phyloP scores from a whole-genome alignment of 2,888 invertebrate species.

The Leucophenga maculata region DNA sequence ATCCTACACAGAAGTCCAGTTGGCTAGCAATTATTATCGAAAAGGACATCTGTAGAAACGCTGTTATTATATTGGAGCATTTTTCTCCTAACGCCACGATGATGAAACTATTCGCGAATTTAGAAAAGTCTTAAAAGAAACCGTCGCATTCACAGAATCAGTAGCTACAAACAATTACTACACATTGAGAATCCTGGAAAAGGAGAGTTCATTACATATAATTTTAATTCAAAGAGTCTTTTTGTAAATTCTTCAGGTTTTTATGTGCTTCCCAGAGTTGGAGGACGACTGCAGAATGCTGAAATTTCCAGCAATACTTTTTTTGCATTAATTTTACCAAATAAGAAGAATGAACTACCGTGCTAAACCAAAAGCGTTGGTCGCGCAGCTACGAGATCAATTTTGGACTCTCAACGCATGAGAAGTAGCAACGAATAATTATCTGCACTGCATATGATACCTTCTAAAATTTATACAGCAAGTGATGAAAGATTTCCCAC shows the following conservation, averaged over 20 bases:
- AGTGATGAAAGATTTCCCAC: too few relatives aligned
- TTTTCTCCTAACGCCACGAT: conserved; percentile 9
- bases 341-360: conserved; percentile 6
- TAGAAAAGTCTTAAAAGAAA: conserved; percentile 9
- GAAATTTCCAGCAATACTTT: conserved; percentile 6
- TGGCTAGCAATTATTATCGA: conserved; percentile 26
- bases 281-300: conserved; percentile 24
- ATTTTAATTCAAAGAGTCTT: not conserved
- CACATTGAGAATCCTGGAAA: not conserved
- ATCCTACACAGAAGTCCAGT: conserved; percentile 28
- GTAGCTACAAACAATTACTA: not conserved
- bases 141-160: conserved; percentile 6
- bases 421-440: too few relatives aligned
- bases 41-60: conserved; percentile 23
- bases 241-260: not conserved
- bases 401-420: too few relatives aligned
- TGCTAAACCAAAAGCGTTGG: conserved; percentile 27
- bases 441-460: too few relatives aligned
- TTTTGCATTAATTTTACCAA: not conserved
- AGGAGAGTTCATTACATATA: not conserved
- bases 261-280: not conserved
- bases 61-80: conserved; percentile 23
- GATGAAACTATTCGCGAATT: not conserved
- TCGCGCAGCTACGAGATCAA: conserved; percentile 17
- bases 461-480: too few relatives aligned